Conservation (phyloP, 2,113 vertebrate species). For the Rana temporaria region DNA sequence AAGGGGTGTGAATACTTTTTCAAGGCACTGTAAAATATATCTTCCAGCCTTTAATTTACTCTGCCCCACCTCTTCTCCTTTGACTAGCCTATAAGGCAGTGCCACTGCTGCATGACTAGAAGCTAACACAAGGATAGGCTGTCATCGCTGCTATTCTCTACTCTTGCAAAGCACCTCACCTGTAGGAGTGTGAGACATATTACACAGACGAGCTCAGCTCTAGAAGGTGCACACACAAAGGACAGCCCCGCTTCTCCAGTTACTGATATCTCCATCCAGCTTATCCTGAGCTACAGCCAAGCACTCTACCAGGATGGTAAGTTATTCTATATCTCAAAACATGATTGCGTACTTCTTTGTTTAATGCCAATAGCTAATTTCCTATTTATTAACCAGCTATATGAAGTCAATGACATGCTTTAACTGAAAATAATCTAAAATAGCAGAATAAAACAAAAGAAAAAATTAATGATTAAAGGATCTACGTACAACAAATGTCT, state of each 20-base stretch:
- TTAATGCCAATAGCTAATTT: too few species aligned
- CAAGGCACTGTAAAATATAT: too few species aligned
- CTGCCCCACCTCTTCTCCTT: neutral
- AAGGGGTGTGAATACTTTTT: too few species aligned
- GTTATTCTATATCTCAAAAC: neutral
- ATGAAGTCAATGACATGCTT: too few species aligned
- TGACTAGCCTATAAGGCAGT: slow-evolving; percentile 26
- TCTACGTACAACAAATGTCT: too few species aligned
- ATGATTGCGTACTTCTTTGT: too few species aligned
- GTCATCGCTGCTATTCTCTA: slow-evolving; percentile 15
- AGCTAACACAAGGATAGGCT: neutral
- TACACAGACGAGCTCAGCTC: slow-evolving; percentile 1
- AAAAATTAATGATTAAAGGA: too few species aligned
- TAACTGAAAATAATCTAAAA: too few species aligned
- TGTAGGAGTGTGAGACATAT: neutral
- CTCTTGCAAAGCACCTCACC: slow-evolving; percentile 21
- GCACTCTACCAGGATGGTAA: slow-evolving; percentile 10
- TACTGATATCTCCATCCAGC: neutral
- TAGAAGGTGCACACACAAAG: slow-evolving; percentile 16
- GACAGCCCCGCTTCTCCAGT: neutral
- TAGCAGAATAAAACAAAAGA: too few species aligned
- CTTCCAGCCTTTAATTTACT: too few species aligned
- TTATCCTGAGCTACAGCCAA: slow-evolving; percentile 10
- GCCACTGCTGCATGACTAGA: slow-evolving; percentile 11
- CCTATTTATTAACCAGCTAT: too few species aligned